Base-by-base conservation (phyloP, 2,113 vertebrate species). In the Dolichotis patagonum region DNA sequence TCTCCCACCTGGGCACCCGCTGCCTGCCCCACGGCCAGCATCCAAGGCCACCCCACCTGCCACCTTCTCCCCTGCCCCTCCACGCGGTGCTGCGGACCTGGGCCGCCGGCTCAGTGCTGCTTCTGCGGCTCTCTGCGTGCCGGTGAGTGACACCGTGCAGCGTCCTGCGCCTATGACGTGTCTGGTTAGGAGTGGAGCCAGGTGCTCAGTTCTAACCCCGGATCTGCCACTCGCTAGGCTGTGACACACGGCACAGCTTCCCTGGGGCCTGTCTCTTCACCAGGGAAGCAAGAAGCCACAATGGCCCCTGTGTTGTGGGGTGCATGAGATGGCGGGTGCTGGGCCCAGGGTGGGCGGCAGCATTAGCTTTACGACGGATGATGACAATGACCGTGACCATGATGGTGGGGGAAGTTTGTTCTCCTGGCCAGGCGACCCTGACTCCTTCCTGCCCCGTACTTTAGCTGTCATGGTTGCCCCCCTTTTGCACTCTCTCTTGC, bases 181-280 rank as follows among this genome's bases (percentile, higher is more conserved):
- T n/a, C 5, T 11, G 43, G 19, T n/a, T 24, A 63, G 41, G 19
- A 58, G 41, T 2, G 85, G 60, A 94, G 38, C 35, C 32, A 41
- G 88, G 71, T 6, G 3, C 4, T 26, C 7, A 5, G 46, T 73
- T 89, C 71, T 67, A 73, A 62, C 13, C 73, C 65, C 38, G 43
- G 43, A 13, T 52, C 58, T 49, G 62, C 67, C 30, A 16, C 30
- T 77, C 26, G 0, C 62, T 28, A 52, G 73, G 63, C 41, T 28
- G 32, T 81, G 28, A 41, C 11, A n/a, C 19, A 22, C 49, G 54
- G 49, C 16, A 78, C 87, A 32, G 71, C 12, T 19, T 49, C 54
- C 93, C 84, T 91, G 89, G 41, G 20, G 67, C 41, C 91, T 26
- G 58, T 41, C 63, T 85, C 77, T 54, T 77, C 26, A 35, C n/a